These are phyloP conservation scores for Centrocercus urophasianus DNA, from an alignment of 2,113 vertebrate species.

Conservation along the genomic window DNA sequence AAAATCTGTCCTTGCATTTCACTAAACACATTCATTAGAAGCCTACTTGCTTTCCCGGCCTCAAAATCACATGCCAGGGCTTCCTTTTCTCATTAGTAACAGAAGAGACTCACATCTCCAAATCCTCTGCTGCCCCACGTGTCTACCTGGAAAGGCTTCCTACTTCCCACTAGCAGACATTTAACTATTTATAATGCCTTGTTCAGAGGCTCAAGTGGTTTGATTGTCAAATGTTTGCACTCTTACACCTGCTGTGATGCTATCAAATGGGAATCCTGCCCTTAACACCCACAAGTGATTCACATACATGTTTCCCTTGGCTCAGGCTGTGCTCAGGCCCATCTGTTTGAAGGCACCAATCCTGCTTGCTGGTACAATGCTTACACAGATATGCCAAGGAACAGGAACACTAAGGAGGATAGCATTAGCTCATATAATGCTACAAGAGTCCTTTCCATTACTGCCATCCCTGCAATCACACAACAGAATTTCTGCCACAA, in stretches of 20 bases:
- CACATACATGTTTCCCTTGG: not conserved
- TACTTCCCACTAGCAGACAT: not conserved
- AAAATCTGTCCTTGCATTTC: not conserved
- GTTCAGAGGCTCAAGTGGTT: not conserved
- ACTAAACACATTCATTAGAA: not conserved
- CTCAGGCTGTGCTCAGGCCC: constrained; percentile 11
- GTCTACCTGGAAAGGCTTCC: not conserved
- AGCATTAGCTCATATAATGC: not conserved
- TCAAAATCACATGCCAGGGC: not conserved
- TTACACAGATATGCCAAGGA: not conserved
- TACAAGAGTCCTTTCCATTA: not conserved
- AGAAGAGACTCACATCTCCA: not conserved
- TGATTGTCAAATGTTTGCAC: not conserved
- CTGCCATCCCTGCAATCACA: not conserved
- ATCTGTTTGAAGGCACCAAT: not conserved
- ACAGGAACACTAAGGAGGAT: not conserved
- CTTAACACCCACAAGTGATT: not conserved
- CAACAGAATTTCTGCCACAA: not conserved
- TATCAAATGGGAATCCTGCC: not conserved
- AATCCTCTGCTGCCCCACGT: not conserved
- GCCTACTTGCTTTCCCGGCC: not conserved
- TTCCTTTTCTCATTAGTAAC: not conserved
- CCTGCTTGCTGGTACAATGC: not conserved
- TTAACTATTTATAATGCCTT: not conserved
- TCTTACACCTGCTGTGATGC: not conserved